These are phyloP conservation scores for Tyto alba DNA, from an alignment of 2,113 vertebrate genomes.

Conservation along the genomic window DNA sequence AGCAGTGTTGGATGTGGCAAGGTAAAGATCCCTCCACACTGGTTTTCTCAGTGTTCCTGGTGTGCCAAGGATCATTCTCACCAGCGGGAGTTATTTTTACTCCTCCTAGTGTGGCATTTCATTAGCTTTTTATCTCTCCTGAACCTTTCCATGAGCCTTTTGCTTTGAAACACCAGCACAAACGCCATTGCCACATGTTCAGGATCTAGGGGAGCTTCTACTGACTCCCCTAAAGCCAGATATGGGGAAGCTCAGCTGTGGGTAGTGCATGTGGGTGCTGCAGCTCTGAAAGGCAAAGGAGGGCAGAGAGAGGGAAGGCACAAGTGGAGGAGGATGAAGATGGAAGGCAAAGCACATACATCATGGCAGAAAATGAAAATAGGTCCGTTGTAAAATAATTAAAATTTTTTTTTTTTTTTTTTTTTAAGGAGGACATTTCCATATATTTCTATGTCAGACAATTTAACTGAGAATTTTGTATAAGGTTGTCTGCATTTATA, in stretches of 20 bases:
- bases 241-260: background rate
- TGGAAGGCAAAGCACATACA: background rate
- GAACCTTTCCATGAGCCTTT: background rate
- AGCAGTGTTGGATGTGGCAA: background rate
- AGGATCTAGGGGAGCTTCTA: background rate
- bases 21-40: background rate
- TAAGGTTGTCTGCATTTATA: background rate
- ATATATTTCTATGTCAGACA: background rate
- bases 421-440: background rate
- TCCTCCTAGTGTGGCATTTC: background rate
- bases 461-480: background rate
- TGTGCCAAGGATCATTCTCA: background rate
- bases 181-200: accelerated
- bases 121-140: background rate
- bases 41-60: background rate
- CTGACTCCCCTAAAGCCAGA: background rate
- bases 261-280: background rate
- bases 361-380: background rate
- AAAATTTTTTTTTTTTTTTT: too few relatives aligned
- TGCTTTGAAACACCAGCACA: background rate
- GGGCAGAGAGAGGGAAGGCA: background rate
- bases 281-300: background rate
- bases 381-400: background rate
- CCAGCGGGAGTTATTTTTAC: background rate
- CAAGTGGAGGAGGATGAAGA: background rate